Conservation (phyloP, 53 echinoderm and acorn worm genomes). For the Holothuria leucospilota region DNA sequence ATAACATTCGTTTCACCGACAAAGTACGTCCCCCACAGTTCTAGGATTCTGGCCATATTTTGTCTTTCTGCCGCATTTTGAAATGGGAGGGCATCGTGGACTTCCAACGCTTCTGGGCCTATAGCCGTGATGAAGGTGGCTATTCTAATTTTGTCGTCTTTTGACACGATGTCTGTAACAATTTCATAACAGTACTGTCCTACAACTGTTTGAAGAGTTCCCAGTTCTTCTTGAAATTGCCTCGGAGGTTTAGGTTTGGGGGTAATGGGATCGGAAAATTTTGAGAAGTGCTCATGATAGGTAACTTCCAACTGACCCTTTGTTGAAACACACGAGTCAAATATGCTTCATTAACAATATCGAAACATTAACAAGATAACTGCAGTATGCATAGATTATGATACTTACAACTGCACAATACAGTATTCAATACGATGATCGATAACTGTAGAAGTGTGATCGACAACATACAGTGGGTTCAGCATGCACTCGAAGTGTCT, state of each 20-base stretch:
- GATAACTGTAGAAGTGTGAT: too few relatives aligned
- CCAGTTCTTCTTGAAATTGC: slow-evolving; percentile 72
- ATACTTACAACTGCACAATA: too few relatives aligned
- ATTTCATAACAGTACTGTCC: slow-evolving; percentile 71
- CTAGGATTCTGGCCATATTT: slow-evolving; percentile 36
- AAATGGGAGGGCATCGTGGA: slow-evolving; percentile 55
- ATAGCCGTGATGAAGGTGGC: slow-evolving; percentile 60
- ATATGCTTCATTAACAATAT: too few relatives aligned
- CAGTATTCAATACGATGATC: too few relatives aligned
- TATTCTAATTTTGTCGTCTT: slow-evolving; percentile 35
- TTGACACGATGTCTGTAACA: slow-evolving; percentile 41
- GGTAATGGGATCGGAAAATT: slow-evolving; percentile 1
- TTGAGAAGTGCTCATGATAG: background rate
- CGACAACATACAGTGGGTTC: too few relatives aligned
- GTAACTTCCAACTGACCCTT: slow-evolving; percentile 18
- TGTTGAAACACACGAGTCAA: background rate
- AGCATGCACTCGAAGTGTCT: too few relatives aligned
- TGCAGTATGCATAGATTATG: too few relatives aligned
- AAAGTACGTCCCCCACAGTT: slow-evolving; percentile 56
- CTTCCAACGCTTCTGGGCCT: slow-evolving; percentile 36
- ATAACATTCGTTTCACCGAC: slow-evolving; percentile 51
- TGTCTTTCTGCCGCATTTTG: slow-evolving; percentile 50
- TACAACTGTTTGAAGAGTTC: slow-evolving; percentile 62
- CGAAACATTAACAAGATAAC: too few relatives aligned
- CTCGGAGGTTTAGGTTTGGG: slow-evolving; percentile 9